phyloP scores from a whole-genome alignment of 2,113 vertebrate genomes.

The Hucho hucho region DNA sequence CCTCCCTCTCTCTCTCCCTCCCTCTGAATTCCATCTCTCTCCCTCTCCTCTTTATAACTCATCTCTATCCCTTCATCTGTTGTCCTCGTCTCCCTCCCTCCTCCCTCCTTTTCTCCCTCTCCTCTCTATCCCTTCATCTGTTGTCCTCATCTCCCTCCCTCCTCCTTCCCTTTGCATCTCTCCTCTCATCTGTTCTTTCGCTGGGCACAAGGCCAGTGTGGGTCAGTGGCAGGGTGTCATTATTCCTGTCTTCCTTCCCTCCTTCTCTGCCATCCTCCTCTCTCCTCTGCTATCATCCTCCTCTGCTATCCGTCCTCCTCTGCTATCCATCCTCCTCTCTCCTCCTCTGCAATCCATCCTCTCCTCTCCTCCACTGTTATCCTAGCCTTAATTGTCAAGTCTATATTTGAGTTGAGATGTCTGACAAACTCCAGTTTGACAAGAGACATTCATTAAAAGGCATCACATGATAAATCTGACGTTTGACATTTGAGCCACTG shows the following conservation, averaged over 20 bases:
- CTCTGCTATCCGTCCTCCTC: neutral
- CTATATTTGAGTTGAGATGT: neutral
- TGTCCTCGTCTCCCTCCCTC: neutral
- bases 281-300: too few relatives aligned
- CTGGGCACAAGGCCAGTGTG: neutral
- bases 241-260: neutral
- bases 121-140: neutral
- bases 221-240: slow-evolving; percentile 1
- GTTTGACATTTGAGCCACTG: too few relatives aligned
- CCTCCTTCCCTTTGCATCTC: neutral
- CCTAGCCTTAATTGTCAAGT: neutral
- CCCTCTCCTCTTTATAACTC: neutral
- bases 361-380: too few relatives aligned
- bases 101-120: neutral
- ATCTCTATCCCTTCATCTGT: neutral
- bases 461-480: neutral
- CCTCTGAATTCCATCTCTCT: neutral
- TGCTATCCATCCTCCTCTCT: too few relatives aligned
- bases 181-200: neutral
- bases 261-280: too few relatives aligned
- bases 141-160: neutral
- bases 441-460: neutral
- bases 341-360: too few relatives aligned
- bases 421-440: neutral
- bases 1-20: neutral